Evolutionary conservation across 2,797 vertebrate genomes (phyloP), one percentile per base, ranked within the genome.

Genomic region (Lepilemur septentrionalis): DNA sequence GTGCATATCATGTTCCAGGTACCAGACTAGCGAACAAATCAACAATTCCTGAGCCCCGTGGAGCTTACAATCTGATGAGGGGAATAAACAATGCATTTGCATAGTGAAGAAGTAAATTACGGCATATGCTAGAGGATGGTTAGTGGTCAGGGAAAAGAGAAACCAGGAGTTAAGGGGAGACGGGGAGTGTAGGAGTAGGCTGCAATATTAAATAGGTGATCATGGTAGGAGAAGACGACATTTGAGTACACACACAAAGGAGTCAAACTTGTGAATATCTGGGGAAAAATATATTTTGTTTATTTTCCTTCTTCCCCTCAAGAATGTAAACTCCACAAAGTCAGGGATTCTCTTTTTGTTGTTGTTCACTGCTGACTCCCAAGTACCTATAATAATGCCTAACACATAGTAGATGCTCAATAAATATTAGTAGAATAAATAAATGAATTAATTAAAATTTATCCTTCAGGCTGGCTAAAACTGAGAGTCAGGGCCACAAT

Each of bases 171-270:
- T 28, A 32, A 0, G 1, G 17, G 9, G 5, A 13, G 32, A 14
- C 4, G 32, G 22, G 2, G 2, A 43, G 9, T 5, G 13, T 10
- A 67, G 15, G 1, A 7, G 1, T 35, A 32, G 61, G 18, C 0
- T 22, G 13, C 11, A 35, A 61, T 22, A 32, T 38, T n/a, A 67
- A 63, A 22, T 1, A 90, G 41, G 46, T 35, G 11, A 12, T 48
- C 38, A 75, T 46, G 59, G 15, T 14, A 63, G 46, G 43, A 67
- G 38, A 80, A 59, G 52, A 57, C 0, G 2, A 25, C 52, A 52
- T 22, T 50, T 23, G 7, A 82, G 32, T 17, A 48, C 41, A 46
- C 5, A 22, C 17, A 13, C 0, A 3, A 57, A 28, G 28, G 32
- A 83, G 22, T 41, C 67, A 69, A 41, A 55, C 15, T 1, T 43